phyloP scores from a whole-genome alignment of 2,888 invertebrate species.

The Labia minor region DNA sequence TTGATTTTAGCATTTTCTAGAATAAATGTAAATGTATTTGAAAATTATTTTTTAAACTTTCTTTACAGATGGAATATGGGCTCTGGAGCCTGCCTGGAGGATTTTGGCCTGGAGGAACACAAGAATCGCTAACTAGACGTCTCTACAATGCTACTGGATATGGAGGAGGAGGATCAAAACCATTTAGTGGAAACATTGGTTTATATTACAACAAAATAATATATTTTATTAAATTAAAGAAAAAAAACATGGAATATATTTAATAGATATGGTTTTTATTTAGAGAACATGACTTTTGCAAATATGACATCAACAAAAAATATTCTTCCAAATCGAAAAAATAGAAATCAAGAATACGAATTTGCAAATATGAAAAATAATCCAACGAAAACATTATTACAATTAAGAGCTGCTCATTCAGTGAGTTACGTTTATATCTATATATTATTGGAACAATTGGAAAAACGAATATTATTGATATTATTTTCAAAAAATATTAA shows the following conservation, averaged over 20 bases:
- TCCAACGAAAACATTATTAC: neutral
- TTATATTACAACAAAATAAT: neutral
- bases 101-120: slow-evolving; percentile 16
- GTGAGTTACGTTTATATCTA: neutral
- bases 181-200: neutral
- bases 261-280: neutral
- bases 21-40: neutral
- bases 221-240: neutral
- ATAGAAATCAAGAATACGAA: neutral
- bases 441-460: neutral
- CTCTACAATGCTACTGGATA: slow-evolving; percentile 14
- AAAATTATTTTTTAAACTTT: neutral
- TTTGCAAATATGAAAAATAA: neutral
- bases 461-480: no score
- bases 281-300: slow-evolving; percentile 23
- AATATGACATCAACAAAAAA: slow-evolving; percentile 18
- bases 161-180: neutral
- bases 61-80: slow-evolving; percentile 37
- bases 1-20: no score
- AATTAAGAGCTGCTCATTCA: slow-evolving; percentile 15
- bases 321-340: neutral
- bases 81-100: slow-evolving; percentile 35
- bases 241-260: neutral
- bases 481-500: no score
- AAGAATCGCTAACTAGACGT: neutral